Conservation (phyloP, 2,888 invertebrate species). For the Ganaspis brasiliensis region DNA sequence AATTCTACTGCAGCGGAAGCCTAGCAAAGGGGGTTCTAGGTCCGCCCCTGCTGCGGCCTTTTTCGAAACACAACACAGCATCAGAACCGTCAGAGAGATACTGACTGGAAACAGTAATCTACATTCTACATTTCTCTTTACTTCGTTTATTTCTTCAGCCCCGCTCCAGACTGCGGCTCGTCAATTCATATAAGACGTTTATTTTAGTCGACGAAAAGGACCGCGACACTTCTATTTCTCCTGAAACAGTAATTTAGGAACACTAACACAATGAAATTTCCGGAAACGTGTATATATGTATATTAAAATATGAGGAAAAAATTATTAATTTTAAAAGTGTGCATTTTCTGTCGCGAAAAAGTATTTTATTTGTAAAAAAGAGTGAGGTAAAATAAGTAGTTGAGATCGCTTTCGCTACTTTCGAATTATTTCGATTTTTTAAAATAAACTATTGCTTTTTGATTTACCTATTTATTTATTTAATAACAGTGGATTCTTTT, state of each 20-base stretch:
- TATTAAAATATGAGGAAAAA: background rate
- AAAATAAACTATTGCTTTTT: no score
- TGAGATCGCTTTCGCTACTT: no score
- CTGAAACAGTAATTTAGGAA: background rate
- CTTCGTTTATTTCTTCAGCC: conserved; percentile 19
- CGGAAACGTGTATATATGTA: conserved; percentile 26
- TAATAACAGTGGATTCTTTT: no score
- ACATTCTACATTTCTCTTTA: conserved; percentile 26
- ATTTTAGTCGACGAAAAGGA: conserved; percentile 61
- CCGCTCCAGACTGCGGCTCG: conserved; percentile 40
- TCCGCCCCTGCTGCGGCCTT: conserved; percentile 66
- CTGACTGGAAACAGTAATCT: conserved; percentile 46
- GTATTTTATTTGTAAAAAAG: no score
- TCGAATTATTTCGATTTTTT: no score
- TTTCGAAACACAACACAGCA: conserved; percentile 77
- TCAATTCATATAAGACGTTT: conserved; percentile 62
- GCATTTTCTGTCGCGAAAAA: no score
- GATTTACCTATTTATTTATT: no score
- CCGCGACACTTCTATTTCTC: conserved; percentile 22
- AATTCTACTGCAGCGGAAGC: conserved; percentile 48
- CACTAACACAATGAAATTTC: conserved; percentile 10
- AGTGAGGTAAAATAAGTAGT: no score
- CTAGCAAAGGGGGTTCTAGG: conserved; percentile 54
- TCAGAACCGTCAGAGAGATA: conserved; percentile 62
- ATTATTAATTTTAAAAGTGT: conserved; percentile 3